phyloP scores from a whole-genome alignment of 2,113 vertebrate species.

The Suncus etruscus region DNA sequence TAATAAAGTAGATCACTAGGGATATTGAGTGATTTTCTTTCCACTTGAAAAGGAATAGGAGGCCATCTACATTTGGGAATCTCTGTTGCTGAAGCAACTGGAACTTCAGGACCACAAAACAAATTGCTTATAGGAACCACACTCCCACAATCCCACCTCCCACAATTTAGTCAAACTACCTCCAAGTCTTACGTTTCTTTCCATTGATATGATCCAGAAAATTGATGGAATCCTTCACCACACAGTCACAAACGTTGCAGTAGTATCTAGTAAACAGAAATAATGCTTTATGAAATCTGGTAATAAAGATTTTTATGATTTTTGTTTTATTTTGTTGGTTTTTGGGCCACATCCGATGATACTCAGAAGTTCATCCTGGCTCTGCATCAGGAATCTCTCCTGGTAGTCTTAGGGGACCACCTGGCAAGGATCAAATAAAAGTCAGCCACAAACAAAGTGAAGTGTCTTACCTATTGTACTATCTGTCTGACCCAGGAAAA shows the following conservation, averaged over 20 bases:
- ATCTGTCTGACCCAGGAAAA: no score
- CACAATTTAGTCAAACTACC: conserved; percentile 45
- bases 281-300: conserved; percentile 1
- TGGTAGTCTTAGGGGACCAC: no score
- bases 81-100: background rate
- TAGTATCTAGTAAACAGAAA: conserved; percentile 91
- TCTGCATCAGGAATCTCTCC: no score
- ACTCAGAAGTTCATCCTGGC: no score
- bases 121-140: background rate
- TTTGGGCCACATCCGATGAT: no score
- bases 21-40: no score
- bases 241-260: conserved; percentile 99
- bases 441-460: no score
- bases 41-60: no score
- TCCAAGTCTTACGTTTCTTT: conserved; percentile 95
- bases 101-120: background rate
- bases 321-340: background rate
- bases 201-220: conserved; percentile 99
- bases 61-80: no score
- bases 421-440: no score
- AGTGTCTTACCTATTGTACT: no score
- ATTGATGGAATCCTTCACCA: conserved; percentile 99
- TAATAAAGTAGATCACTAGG: no score
- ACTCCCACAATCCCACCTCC: background rate
- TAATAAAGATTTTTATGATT: conserved; percentile 37